Evolutionary conservation across 1,140 invertebrate species (phyloP).

Genomic region (Bombus breviceps): DNA sequence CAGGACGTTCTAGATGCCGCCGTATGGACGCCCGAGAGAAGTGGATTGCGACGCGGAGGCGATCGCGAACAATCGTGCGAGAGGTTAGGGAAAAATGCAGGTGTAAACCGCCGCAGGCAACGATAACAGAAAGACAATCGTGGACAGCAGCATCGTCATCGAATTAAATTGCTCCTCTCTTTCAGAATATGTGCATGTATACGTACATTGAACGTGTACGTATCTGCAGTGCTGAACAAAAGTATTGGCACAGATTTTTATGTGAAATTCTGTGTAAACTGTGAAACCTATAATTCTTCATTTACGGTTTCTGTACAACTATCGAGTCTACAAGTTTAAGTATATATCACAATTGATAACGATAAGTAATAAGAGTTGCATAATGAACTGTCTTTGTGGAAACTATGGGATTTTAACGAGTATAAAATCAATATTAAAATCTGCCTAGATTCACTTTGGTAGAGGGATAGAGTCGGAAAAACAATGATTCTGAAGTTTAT

Average conservation of each 20-base stretch:
- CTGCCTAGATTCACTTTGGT: no score
- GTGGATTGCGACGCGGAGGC: constrained; percentile 35
- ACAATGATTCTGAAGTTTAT: no score
- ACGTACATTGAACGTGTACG: not conserved
- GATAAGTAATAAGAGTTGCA: no score
- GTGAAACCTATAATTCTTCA: not conserved
- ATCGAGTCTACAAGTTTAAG: not conserved
- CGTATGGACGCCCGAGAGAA: constrained; percentile 29
- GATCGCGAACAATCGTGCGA: not conserved
- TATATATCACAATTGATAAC: no score
- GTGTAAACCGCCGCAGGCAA: not conserved
- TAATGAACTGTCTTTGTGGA: no score
- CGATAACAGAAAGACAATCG: constrained; percentile 15
- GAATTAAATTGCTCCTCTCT: constrained; percentile 50
- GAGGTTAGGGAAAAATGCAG: constrained; percentile 3
- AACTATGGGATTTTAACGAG: no score
- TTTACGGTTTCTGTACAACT: not conserved
- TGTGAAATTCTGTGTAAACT: not conserved
- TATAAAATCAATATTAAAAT: no score
- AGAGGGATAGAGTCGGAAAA: no score
- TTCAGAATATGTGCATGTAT: constrained; percentile 5
- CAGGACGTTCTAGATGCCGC: constrained; percentile 4
- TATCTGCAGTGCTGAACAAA: not conserved
- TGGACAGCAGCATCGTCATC: constrained; percentile 45
- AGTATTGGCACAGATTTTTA: not conserved